These are phyloP conservation scores for Gavialis gangeticus DNA, from an alignment of 2,113 vertebrate genomes.

Conservation along the genomic window DNA sequence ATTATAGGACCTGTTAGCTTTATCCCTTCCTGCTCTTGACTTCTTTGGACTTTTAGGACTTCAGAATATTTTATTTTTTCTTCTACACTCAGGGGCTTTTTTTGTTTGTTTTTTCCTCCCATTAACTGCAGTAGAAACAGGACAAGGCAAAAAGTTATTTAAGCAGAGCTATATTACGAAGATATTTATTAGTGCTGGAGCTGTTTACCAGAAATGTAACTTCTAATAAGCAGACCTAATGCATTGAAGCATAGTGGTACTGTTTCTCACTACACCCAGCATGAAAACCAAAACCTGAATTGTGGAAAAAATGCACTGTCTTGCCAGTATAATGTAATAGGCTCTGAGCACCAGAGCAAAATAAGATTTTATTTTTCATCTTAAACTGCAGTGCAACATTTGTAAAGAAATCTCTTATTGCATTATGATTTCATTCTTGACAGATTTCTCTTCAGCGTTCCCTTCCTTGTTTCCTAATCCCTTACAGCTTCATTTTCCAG, in stretches of 20 bases:
- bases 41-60: too few species aligned
- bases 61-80: too few species aligned
- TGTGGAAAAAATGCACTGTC: not conserved
- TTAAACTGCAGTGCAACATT: not conserved
- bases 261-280: not conserved
- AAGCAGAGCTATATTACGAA: not conserved
- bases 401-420: not conserved
- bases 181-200: not conserved
- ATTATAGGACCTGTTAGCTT: too few species aligned
- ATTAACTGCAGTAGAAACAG: not conserved
- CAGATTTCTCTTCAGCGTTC: not conserved
- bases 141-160: not conserved
- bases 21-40: too few species aligned
- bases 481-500: not conserved
- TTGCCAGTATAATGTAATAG: not conserved
- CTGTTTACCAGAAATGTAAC: not conserved
- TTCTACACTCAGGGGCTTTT: too few species aligned
- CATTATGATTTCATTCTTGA: not conserved
- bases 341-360: not conserved
- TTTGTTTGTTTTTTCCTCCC: not conserved
- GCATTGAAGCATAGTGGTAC: not conserved
- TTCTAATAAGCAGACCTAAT: not conserved
- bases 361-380: not conserved
- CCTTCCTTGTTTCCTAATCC: not conserved
- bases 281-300: not conserved